Evolutionary conservation across 2,888 invertebrate species (phyloP).

Genomic region (Mimas tiliae): DNA sequence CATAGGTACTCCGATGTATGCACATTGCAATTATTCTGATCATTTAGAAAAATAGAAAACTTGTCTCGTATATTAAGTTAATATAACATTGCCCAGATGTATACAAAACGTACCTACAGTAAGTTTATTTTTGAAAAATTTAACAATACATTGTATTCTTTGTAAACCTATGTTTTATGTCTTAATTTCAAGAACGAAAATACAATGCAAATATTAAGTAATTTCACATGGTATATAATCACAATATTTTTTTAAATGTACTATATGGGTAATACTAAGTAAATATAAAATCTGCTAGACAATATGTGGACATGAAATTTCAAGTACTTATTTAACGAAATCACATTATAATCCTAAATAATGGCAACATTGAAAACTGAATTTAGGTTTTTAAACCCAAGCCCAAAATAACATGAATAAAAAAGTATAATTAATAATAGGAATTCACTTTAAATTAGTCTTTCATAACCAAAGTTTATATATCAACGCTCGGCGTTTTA

Average conservation of each 20-base stretch:
- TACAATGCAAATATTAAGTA: constrained; percentile 19
- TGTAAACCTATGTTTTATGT: constrained; percentile 18
- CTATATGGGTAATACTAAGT: constrained; percentile 11
- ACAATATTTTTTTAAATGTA: constrained; percentile 15
- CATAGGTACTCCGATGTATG: constrained; percentile 8
- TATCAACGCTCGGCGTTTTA: background rate
- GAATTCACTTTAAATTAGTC: background rate
- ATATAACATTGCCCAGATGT: constrained; percentile 22
- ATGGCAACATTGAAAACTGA: constrained; percentile 1
- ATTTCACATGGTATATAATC: constrained; percentile 21
- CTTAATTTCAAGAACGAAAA: constrained; percentile 19
- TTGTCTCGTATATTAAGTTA: constrained; percentile 12
- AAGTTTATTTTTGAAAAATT: constrained; percentile 4
- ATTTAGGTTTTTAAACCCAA: background rate
- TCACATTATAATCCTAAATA: background rate
- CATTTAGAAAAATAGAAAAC: constrained; percentile 23
- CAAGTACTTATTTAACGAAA: background rate
- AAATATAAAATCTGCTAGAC: constrained; percentile 12
- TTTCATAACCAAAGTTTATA: background rate
- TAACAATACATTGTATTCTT: constrained; percentile 15
- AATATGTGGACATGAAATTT: constrained; percentile 6
- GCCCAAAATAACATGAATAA: background rate
- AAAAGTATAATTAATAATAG: background rate
- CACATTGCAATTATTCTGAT: constrained; percentile 7
- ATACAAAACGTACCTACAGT: constrained; percentile 10